These are phyloP conservation scores for Pollenia angustigena DNA, from an alignment of 2,888 invertebrate species.

Conservation along the genomic window DNA sequence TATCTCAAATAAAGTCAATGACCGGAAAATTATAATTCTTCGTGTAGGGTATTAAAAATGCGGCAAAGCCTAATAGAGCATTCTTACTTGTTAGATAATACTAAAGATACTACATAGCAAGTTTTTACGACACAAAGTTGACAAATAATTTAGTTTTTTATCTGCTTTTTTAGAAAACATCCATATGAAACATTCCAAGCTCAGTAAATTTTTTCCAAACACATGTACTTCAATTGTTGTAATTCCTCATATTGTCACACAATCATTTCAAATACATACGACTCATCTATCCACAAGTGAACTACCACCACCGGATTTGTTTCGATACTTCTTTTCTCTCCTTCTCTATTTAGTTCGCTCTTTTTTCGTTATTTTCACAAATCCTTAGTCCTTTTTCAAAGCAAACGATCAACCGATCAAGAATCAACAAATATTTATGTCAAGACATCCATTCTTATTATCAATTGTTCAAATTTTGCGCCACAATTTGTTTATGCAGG, in stretches of 20 bases:
- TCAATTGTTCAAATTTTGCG: conserved; percentile 67
- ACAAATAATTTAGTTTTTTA: conserved; percentile 1
- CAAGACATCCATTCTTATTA: conserved; percentile 44
- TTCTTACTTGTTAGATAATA: too few relatives aligned
- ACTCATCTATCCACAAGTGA: neutral
- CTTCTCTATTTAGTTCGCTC: neutral
- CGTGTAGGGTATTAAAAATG: too few relatives aligned
- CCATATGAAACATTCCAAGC: neutral
- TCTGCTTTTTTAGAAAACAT: neutral
- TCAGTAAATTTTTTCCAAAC: neutral
- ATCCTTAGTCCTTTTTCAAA: conserved; percentile 12
- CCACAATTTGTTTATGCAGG: conserved; percentile 65
- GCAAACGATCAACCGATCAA: neutral
- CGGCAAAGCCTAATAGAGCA: too few relatives aligned
- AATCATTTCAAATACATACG: neutral
- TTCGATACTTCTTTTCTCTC: neutral
- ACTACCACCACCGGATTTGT: conserved; percentile 16
- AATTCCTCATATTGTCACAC: neutral
- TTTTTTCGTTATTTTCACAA: neutral
- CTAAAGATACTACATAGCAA: too few relatives aligned
- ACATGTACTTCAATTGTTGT: neutral
- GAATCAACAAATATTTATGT: conserved; percentile 30
- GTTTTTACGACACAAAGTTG: neutral
- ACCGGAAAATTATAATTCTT: too few relatives aligned
- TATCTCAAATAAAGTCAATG: too few relatives aligned